Conservation (phyloP, 2,888 invertebrate genomes). For the Acronicta alni region DNA sequence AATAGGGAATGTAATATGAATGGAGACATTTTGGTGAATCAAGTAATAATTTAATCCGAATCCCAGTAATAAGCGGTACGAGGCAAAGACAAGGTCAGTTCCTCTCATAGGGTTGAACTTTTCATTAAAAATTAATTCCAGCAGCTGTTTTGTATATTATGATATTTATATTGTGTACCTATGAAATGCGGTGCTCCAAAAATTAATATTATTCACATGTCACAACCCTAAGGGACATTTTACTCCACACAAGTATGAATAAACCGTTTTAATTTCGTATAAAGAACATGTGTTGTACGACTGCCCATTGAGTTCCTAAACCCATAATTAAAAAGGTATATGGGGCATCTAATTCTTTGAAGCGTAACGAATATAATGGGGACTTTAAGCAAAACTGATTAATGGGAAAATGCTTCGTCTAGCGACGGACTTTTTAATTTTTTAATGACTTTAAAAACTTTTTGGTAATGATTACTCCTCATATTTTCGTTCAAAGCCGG, state of each 20-base stretch:
- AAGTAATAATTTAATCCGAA: no score
- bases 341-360: slow-evolving; percentile 11
- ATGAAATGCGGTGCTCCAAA: background rate
- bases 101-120: no score
- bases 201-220: slow-evolving; percentile 3
- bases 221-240: slow-evolving; percentile 14
- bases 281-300: slow-evolving; percentile 20
- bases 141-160: no score
- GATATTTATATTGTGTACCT: background rate
- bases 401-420: background rate
- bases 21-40: no score
- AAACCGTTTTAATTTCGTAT: slow-evolving; percentile 39
- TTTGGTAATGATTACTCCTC: no score
- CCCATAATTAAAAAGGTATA: slow-evolving; percentile 6
- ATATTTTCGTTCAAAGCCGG: no score
- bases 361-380: slow-evolving; percentile 13
- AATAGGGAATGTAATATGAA: no score
- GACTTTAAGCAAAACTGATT: slow-evolving; percentile 9
- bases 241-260: slow-evolving; percentile 6
- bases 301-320: slow-evolving; percentile 21
- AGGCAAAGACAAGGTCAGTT: no score
- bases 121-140: no score
- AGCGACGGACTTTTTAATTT: background rate
- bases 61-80: no score
- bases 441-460: background rate